Base-by-base conservation (phyloP, 2,888 invertebrate species). In the Scaptomyza tumidula region DNA sequence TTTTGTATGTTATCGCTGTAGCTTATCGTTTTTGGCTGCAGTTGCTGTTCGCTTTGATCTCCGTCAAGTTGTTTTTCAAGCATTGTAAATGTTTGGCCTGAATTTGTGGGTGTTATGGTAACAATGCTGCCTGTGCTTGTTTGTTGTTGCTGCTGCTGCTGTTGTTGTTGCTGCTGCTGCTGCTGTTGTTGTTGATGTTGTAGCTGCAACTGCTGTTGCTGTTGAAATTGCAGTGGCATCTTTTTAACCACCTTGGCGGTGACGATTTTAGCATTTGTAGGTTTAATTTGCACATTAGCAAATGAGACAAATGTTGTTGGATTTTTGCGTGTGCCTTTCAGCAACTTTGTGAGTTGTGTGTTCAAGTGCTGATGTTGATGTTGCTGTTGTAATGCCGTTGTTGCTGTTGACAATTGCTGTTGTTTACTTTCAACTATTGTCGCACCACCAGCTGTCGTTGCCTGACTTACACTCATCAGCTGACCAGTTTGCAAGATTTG, bases 91-190 rank as follows among this genome's bases (percentile, higher is more conserved):
- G 84, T 86, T 57, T 76, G 84, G 43, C 78, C 87, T 9, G 79
- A 63, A 68, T 86, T 90, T 7, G 79, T 83, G 58, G 82, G 83
- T 11, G 86, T 89, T 53, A 90, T 91, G 29, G 90, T 90, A 6
- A 90, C 86, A 93, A 94, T 67, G 92, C 94, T 82, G 94, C 95
- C 84, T 0, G 95, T 94, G 6, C 46, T 54, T 0, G 59, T 52
- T 54, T 52, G 64, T 45, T 62, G 71, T 19, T 63, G 58, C 14
- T 80, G 75, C 13, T 74, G 27, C 3, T 52, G 71, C 27, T 63
- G 58, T n/a, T 80, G 75, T n/a, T 74, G 27, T 6, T 52, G 72
- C 19, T 67, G 74, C 11, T 33, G 58, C 10, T 66, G 83, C 1
- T 65, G 43, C 39, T 84, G 85, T 27, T 75, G 84, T 54, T 78